Evolutionary conservation across 1,140 invertebrate genomes (phyloP), one percentile per base, ranked within the genome.

Genomic region (Cardiocondyla obscurior): DNA sequence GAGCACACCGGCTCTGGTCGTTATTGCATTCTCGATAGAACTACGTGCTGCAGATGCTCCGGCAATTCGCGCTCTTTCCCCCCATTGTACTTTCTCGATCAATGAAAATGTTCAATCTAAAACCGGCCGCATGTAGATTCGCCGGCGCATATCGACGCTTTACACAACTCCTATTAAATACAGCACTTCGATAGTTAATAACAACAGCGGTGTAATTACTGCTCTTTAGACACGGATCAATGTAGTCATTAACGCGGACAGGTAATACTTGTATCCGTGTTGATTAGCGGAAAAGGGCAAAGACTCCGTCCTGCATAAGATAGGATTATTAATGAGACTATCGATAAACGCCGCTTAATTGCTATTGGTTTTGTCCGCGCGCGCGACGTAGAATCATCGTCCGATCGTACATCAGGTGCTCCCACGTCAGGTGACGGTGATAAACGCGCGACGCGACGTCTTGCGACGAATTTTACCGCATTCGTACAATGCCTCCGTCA

Each of bases 291-390:
- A 69, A 79, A 67, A 53, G 74, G 46, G 33, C 67, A 57, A 79
- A 46, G 62, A 64, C 28, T 49, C n/a, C 39, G 25, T 39, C 72
- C 57, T 25, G 57, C 72, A 76, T 49, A 57, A 36, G 72, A 64
- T 62, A 46, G 28, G 42, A 76, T 76, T 76, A 76, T 76, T 76
- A 76, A 76, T 76, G 57, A 49, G 72, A 62, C 72, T 76, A 76
- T 76, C 72, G 57, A 79, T 79, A 67, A 79, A 69, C 74, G 62
- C 6, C 25, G 62, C 46, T 79, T 79, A 79, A 79, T 79, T 79
- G 74, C 74, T 69, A 79, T 79, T 81, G 55, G 33, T 81, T 81
- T 81, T 70, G 69, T 73, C 3, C 53, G 51, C 53, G 55, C n/a
- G 65, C 46, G 76, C 30, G 28, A 74, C 19, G 79, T 58, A 58